Evolutionary conservation across 2,113 vertebrate genomes (phyloP).

Genomic region (Oryzias curvinotus): DNA sequence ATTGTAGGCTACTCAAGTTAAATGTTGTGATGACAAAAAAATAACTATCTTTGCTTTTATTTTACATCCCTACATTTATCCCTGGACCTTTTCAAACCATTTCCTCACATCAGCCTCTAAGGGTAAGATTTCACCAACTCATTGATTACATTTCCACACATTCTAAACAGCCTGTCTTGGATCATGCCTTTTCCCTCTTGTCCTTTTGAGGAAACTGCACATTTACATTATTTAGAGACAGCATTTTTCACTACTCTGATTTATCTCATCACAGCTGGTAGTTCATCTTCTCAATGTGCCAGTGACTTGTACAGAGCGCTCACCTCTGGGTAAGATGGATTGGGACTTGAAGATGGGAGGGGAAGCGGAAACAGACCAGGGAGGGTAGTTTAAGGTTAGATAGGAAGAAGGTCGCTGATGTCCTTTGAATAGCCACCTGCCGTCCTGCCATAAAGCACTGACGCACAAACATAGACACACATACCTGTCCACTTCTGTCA

Average conservation of each 20-base stretch:
- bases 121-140: constrained; percentile 65
- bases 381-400: constrained; percentile 33
- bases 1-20: constrained; percentile 10
- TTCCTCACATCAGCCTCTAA: constrained; percentile 64
- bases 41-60: constrained; percentile 24
- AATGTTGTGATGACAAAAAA: constrained; percentile 31
- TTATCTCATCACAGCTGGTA: constrained; percentile 53
- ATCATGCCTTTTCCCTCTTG: constrained; percentile 5
- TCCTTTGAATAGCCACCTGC: constrained; percentile 71
- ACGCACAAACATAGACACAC: constrained; percentile 56
- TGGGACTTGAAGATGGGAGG: constrained; percentile 39
- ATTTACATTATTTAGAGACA: constrained; percentile 64
- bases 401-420: constrained; percentile 70
- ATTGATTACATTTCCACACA: constrained; percentile 29
- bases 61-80: not conserved
- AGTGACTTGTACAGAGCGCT: constrained; percentile 35
- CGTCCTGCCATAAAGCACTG: constrained; percentile 70
- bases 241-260: constrained; percentile 43
- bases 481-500: constrained; percentile 70
- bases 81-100: constrained; percentile 29
- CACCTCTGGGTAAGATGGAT: constrained; percentile 30
- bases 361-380: constrained; percentile 47
- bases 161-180: constrained; percentile 14
- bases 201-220: constrained; percentile 36
- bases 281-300: constrained; percentile 40